Percentiles rank a stretch among this genome's conserved stretches.
Evolutionary conservation across 2,113 vertebrate genomes (phyloP).

Genomic region (Hiodon tergisus): DNA sequence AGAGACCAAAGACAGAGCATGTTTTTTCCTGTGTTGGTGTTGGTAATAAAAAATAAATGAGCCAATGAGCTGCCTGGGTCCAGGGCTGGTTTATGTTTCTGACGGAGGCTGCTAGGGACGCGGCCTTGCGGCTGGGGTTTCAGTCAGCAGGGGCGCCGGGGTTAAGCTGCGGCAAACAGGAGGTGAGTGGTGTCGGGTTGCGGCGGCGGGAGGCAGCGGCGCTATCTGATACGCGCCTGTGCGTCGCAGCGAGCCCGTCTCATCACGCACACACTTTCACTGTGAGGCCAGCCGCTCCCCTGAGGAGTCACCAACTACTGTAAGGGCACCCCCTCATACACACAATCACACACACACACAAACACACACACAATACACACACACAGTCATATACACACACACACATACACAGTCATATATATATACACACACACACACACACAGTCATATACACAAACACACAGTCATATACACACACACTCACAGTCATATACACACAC

Average conservation of each 20-base stretch:
- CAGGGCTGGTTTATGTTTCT: slow-evolving; percentile 9
- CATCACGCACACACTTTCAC: slow-evolving; percentile 12
- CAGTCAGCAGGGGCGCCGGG: slow-evolving; percentile 24
- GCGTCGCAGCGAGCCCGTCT: slow-evolving; percentile 19
- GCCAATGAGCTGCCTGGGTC: slow-evolving; percentile 9
- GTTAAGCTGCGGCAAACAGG: slow-evolving; percentile 41
- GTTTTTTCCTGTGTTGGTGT: slow-evolving; percentile 37
- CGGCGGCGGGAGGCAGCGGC: slow-evolving; percentile 21
- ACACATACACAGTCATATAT: background rate
- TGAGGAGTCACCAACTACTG: slow-evolving; percentile 9
- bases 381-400: no score
- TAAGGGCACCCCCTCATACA: background rate
- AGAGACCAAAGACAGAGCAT: slow-evolving; percentile 27
- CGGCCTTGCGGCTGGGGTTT: slow-evolving; percentile 17
- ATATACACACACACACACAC: no score
- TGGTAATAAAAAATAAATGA: slow-evolving; percentile 44
- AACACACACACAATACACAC: background rate
- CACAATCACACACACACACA: background rate
- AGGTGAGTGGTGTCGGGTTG: slow-evolving; percentile 23
- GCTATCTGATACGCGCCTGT: slow-evolving; percentile 30
- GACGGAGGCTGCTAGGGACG: background rate
- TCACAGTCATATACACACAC: background rate
- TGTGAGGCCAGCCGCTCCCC: slow-evolving; percentile 8
- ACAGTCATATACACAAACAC: no score
- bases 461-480: background rate